Conservation (phyloP, 2,797 vertebrate genomes). For the Caiman crocodilus region DNA sequence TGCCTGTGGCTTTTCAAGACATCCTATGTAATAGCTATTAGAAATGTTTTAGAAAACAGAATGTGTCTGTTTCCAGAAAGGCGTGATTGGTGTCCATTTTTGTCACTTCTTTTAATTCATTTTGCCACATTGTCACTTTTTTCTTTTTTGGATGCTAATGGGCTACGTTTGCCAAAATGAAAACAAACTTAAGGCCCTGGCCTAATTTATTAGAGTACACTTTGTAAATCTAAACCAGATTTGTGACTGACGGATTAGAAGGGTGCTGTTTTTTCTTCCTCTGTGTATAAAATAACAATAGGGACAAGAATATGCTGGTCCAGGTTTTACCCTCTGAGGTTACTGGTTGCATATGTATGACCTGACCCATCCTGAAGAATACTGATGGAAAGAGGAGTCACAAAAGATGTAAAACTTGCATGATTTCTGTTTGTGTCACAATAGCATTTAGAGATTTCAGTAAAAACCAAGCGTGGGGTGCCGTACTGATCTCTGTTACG, state of each 20-base stretch:
- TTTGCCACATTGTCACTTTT: too few species aligned
- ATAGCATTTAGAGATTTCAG: neutral
- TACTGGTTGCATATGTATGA: neutral
- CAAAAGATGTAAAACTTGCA: neutral
- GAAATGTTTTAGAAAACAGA: neutral
- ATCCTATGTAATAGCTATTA: neutral
- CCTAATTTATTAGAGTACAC: neutral
- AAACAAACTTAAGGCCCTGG: neutral
- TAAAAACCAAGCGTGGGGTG: neutral
- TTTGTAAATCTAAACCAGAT: constrained; percentile 20
- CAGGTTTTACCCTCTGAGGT: neutral
- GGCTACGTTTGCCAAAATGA: neutral
- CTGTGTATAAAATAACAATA: neutral
- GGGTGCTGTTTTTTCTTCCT: neutral
- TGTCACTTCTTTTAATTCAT: neutral
- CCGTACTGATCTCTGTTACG: neutral
- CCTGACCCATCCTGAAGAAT: neutral
- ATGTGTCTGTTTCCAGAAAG: neutral
- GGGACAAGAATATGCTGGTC: neutral
- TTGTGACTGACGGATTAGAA: neutral
- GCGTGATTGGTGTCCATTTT: neutral
- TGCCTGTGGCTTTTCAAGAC: neutral
- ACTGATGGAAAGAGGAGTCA: too few species aligned
- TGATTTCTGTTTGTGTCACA: neutral
- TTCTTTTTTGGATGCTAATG: too few species aligned